Conservation (phyloP, 2,113 vertebrate genomes). For the Callospermophilus lateralis region DNA sequence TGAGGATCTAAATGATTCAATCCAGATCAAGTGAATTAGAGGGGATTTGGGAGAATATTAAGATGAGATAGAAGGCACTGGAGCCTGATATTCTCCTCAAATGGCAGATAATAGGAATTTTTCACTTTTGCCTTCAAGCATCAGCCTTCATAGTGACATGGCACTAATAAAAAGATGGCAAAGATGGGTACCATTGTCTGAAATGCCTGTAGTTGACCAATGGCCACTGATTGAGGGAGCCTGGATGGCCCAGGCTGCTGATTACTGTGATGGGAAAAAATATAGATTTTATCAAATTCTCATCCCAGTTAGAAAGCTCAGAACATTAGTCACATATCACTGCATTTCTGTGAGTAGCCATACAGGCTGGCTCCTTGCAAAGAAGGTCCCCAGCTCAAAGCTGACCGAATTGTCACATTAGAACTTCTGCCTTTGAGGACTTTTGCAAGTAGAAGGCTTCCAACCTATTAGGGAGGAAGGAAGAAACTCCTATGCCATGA, state of each 20-base stretch:
- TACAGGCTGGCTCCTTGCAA: background rate
- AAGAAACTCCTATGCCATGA: conserved; percentile 36
- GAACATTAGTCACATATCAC: conserved; percentile 53
- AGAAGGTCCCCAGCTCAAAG: conserved; percentile 24
- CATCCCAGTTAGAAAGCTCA: conserved; percentile 2
- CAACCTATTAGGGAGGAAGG: conserved; percentile 33
- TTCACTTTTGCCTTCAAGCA: conserved; percentile 23
- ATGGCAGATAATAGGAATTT: background rate
- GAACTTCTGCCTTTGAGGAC: background rate
- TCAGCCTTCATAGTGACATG: background rate
- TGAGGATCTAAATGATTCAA: background rate
- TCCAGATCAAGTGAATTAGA: conserved; percentile 20
- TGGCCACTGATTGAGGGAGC: background rate
- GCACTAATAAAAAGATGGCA: background rate
- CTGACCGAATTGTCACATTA: background rate
- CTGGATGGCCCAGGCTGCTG: background rate
- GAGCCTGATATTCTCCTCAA: conserved; percentile 31
- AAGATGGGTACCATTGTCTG: background rate
- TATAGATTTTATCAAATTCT: conserved; percentile 38
- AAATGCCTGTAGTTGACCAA: conserved; percentile 28
- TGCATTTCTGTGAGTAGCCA: conserved; percentile 18
- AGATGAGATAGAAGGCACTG: background rate
- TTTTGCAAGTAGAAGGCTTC: conserved; percentile 45
- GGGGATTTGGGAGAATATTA: conserved; percentile 30
- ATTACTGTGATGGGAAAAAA: conserved; percentile 25